Evolutionary conservation across 2,888 invertebrate species (phyloP).

Genomic region (Ischnus inquisitorius): DNA sequence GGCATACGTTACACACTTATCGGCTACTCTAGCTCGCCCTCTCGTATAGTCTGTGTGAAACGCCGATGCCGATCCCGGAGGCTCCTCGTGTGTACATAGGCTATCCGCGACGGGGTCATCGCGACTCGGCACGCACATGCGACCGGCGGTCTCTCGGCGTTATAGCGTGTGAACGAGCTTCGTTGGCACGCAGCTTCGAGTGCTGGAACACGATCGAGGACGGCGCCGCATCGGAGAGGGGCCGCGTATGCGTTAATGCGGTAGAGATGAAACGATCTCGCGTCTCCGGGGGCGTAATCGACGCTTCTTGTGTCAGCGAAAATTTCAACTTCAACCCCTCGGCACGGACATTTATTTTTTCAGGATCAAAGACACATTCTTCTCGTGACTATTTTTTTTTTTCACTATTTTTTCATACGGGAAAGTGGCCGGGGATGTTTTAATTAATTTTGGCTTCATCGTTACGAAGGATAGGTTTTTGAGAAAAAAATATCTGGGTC

Average conservation of each 20-base stretch:
- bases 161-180: slow-evolving; percentile 46
- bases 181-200: slow-evolving; percentile 36
- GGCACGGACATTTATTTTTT: slow-evolving; percentile 11
- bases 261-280: slow-evolving; percentile 30
- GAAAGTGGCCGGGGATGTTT: not conserved
- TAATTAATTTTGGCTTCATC: not conserved
- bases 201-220: slow-evolving; percentile 22
- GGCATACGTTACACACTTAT: slow-evolving; percentile 41
- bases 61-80: slow-evolving; percentile 43
- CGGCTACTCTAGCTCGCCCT: slow-evolving; percentile 31
- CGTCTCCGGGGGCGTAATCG: slow-evolving; percentile 5
- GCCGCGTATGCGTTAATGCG: slow-evolving; percentile 1
- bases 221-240: not conserved
- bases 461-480: too few relatives aligned
- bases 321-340: not conserved
- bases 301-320: slow-evolving; percentile 2
- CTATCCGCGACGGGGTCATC: slow-evolving; percentile 52
- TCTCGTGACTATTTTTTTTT: not conserved
- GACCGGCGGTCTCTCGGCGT: not conserved
- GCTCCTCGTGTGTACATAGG: slow-evolving; percentile 27
- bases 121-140: slow-evolving; percentile 30
- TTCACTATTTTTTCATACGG: not conserved
- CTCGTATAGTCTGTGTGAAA: slow-evolving; percentile 49
- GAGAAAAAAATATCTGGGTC: not conserved
- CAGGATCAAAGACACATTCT: not conserved